These are phyloP conservation scores for Equus quagga DNA, from an alignment of 2,113 vertebrate genomes.

Conservation along the genomic window DNA sequence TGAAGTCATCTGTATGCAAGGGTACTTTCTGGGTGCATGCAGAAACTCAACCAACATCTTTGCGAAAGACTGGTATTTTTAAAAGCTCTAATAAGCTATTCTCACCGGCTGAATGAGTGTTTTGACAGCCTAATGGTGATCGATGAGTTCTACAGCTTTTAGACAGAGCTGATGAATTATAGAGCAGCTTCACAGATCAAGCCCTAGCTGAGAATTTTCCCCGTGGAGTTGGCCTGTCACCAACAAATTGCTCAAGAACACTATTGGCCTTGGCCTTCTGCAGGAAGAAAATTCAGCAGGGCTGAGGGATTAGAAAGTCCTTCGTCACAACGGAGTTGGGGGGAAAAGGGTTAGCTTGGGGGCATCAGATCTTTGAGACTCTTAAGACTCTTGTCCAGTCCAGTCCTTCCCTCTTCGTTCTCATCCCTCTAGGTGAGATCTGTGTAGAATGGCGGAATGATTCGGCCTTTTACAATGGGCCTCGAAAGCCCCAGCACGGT, in stretches of 20 bases:
- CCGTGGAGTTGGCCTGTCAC: neutral
- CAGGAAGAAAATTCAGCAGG: neutral
- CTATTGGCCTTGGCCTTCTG: neutral
- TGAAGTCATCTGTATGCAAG: too few relatives aligned
- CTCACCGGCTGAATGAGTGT: neutral
- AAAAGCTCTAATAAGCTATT: neutral
- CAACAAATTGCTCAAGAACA: neutral
- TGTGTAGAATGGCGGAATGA: too few relatives aligned
- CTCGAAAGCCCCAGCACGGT: rapidly evolving
- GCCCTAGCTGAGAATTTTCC: neutral
- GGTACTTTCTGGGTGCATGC: neutral
- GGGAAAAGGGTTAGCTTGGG: neutral
- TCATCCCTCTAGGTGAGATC: too few relatives aligned
- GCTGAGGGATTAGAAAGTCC: neutral
- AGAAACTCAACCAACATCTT: neutral
- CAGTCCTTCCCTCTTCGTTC: neutral
- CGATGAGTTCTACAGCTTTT: neutral
- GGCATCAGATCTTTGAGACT: neutral
- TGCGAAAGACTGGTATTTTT: neutral
- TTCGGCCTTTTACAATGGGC: neutral
- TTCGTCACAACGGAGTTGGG: rapidly evolving
- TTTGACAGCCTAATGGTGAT: slow-evolving; percentile 15
- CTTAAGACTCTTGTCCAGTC: rapidly evolving
- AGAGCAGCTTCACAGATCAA: neutral
- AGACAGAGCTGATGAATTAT: neutral